phyloP scores from a whole-genome alignment of 2,888 invertebrate species.

The Oxytorus armatus region DNA sequence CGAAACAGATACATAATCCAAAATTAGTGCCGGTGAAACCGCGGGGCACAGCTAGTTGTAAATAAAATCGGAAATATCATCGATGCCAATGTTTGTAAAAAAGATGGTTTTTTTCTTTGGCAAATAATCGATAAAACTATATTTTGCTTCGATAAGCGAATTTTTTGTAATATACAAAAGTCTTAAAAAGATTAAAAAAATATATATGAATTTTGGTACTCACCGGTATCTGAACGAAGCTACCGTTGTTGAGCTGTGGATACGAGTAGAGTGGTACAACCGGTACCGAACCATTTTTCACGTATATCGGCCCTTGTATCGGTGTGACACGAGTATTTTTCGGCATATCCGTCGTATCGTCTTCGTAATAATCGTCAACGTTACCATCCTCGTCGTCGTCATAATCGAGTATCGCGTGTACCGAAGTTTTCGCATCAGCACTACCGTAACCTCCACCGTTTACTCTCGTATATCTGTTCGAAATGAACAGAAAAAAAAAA shows the following conservation, averaged over 20 bases:
- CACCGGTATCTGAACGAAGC: conserved; percentile 95
- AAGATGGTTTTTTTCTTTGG: too few species aligned
- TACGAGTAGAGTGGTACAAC: conserved; percentile 95
- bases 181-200: neutral
- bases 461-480: conserved; percentile 81
- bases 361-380: conserved; percentile 88
- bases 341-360: conserved; percentile 74
- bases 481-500: conserved; percentile 27
- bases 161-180: too few species aligned
- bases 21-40: too few species aligned
- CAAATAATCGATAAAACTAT: too few species aligned
- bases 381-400: conserved; percentile 85
- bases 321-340: conserved; percentile 90
- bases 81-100: too few species aligned
- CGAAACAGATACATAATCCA: too few species aligned
- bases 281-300: conserved; percentile 94
- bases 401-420: conserved; percentile 91
- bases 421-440: conserved; percentile 86
- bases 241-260: conserved; percentile 93
- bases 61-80: too few species aligned
- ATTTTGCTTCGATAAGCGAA: too few species aligned
- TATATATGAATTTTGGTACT: conserved; percentile 85
- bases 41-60: too few species aligned
- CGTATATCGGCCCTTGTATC: conserved; percentile 94
- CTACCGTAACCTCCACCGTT: conserved; percentile 78